Conservation (phyloP, 92 coral and sea anemone species). For the Blastomussa wellsi region DNA sequence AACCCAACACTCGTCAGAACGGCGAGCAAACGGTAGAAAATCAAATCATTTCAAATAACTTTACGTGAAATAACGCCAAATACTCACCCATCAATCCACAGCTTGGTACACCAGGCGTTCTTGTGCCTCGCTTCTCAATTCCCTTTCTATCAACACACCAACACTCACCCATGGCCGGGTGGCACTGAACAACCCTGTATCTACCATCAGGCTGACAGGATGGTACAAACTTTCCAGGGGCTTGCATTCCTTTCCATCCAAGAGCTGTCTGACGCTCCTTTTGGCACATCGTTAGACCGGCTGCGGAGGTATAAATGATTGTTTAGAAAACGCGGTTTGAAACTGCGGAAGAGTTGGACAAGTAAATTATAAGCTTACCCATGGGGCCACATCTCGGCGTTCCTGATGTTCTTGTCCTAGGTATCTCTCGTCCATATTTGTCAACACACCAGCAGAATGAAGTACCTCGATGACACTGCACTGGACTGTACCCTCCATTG, state of each 20-base stretch:
- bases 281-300: constrained; percentile 73
- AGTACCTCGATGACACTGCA: constrained; percentile 80
- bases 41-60: neutral
- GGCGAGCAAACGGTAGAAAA: too few relatives aligned
- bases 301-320: constrained; percentile 9
- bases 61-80: neutral
- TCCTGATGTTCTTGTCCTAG: constrained; percentile 69
- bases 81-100: constrained; percentile 70
- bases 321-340: neutral
- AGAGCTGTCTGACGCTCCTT: constrained; percentile 77
- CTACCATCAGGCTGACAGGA: constrained; percentile 74
- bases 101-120: constrained; percentile 71
- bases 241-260: constrained; percentile 70
- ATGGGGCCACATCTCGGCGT: constrained; percentile 62
- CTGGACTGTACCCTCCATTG: constrained; percentile 70
- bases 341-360: neutral
- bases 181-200: constrained; percentile 75
- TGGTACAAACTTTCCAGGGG: constrained; percentile 78
- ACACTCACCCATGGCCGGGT: constrained; percentile 62
- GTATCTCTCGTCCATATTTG: constrained; percentile 81
- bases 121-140: constrained; percentile 71
- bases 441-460: constrained; percentile 94
- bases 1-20: too few relatives aligned
- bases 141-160: constrained; percentile 93
- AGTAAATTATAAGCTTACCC: constrained; percentile 32